Evolutionary conservation across 2,113 vertebrate species (phyloP), one percentile per base, ranked within the genome.

Genomic region (Ammodytes dubius): DNA sequence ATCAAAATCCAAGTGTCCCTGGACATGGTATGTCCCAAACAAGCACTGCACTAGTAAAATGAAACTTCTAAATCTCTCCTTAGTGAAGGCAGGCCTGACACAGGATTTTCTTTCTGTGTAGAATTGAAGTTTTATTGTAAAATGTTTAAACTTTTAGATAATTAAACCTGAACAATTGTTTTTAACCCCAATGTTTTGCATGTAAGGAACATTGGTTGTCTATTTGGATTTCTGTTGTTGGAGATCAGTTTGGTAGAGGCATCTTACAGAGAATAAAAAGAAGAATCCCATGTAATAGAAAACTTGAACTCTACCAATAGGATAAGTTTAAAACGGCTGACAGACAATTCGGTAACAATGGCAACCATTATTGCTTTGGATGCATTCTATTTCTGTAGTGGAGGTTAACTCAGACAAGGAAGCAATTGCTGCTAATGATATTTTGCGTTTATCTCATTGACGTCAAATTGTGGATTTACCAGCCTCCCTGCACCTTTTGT

Each of bases 401-500:
- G 42, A 19, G 14, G 5, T 59, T 40, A 6, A 58, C 2, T 35
- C 15, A 17, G 13, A 4, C 37, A 45, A 42, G 13, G 45, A 3
- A 11, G 1, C 67, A 58, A 53, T 9, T 52, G 5, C 7, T 68
- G 4, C 47, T 43, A 47, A 35, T 54, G 15, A 76, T n/a, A 49
- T 60, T 52, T 47, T 7, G 14, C 37, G 17, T 37, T 61, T 10
- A 35, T 15, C 2, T 37, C 1, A 54, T 70, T 27, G 27, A 52
- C 37, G 35, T 46, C 14, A 14, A 19, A 67, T 19, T 42, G 14
- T 11, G 40, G 7, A 27, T 80, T 70, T 45, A 61, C 79, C 59
- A 27, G n/a, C 39, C 17, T 69, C 4, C 11, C 66, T 66, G 39
- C 27, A 37, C 45, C 3, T 12, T 70, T 9, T 78, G 11, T 80